A percentile compares a stretch with the other conserved stretches of the same genome.
Evolutionary conservation across 2,888 invertebrate genomes (phyloP).

Genomic region (Belgica antarctica): DNA sequence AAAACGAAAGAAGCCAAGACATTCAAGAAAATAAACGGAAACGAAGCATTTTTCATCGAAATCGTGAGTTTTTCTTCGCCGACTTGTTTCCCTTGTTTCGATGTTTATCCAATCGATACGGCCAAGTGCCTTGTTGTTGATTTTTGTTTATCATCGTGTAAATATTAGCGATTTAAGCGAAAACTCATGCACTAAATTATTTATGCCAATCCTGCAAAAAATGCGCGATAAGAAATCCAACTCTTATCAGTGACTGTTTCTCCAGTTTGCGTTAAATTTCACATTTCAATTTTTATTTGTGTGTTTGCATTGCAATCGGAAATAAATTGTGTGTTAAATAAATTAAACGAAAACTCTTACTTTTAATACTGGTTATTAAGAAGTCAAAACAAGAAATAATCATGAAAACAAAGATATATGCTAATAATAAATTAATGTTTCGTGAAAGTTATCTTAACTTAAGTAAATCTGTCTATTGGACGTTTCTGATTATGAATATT

Average conservation of each 20-base stretch:
- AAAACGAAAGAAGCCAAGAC: conserved; percentile 5
- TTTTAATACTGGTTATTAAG: conserved; percentile 18
- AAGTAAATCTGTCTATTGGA: neutral
- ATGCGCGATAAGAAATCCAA: neutral
- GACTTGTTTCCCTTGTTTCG: neutral
- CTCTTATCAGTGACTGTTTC: neutral
- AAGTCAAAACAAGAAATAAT: neutral
- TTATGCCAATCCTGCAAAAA: neutral
- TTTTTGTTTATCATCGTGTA: neutral
- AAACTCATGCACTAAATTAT: neutral
- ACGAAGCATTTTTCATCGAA: neutral
- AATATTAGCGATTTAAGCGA: conserved; percentile 4
- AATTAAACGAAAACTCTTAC: conserved; percentile 8
- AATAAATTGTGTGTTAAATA: conserved; percentile 22
- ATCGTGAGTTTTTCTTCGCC: neutral
- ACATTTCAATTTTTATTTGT: conserved; percentile 6
- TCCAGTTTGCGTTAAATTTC: conserved; percentile 1
- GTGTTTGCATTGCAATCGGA: neutral
- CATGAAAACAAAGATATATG: neutral
- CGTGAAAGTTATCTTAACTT: neutral
- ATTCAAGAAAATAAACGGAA: neutral
- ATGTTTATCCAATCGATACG: neutral
- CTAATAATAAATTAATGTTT: too few relatives aligned
- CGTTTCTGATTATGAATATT: neutral
- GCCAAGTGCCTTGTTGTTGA: neutral